Percentiles rank a stretch among this genome's conserved stretches.
These are phyloP conservation scores for Mastomys coucha DNA, from an alignment of 2,113 vertebrate genomes.

Conservation along the genomic window DNA sequence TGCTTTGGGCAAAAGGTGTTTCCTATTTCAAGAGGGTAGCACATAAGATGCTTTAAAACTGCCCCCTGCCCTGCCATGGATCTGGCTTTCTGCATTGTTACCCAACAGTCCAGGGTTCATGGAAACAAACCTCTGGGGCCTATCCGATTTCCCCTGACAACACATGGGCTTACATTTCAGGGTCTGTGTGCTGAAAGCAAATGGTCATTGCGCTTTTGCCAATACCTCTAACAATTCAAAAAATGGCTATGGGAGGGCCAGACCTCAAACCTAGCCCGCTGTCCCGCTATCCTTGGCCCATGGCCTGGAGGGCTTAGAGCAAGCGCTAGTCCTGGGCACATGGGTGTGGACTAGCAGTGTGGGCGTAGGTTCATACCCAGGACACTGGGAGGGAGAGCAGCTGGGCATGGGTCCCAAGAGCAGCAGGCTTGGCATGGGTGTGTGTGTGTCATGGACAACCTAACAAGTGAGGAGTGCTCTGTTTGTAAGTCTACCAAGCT, in stretches of 20 bases:
- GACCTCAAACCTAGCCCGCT: slow-evolving; percentile 65
- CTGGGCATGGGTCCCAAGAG: background rate
- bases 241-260: slow-evolving; percentile 47
- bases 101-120: background rate
- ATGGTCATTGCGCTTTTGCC: slow-evolving; percentile 50
- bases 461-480: accelerated
- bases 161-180: slow-evolving; percentile 37
- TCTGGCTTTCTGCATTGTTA: background rate
- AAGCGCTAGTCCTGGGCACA: background rate
- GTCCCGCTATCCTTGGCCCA: background rate
- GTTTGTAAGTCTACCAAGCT: accelerated
- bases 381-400: background rate
- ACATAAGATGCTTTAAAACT: background rate
- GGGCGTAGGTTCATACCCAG: background rate
- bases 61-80: background rate
- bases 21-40: slow-evolving; percentile 58
- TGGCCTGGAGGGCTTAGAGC: background rate
- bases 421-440: background rate
- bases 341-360: too few relatives aligned
- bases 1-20: slow-evolving; percentile 64
- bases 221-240: slow-evolving; percentile 77
- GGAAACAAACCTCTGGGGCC: slow-evolving; percentile 45
- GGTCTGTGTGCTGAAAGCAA: slow-evolving; percentile 21
- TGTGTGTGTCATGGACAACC: accelerated
- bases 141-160: background rate